These are phyloP conservation scores for Andrena praecox DNA, from an alignment of 2,888 invertebrate species.

Conservation along the genomic window DNA sequence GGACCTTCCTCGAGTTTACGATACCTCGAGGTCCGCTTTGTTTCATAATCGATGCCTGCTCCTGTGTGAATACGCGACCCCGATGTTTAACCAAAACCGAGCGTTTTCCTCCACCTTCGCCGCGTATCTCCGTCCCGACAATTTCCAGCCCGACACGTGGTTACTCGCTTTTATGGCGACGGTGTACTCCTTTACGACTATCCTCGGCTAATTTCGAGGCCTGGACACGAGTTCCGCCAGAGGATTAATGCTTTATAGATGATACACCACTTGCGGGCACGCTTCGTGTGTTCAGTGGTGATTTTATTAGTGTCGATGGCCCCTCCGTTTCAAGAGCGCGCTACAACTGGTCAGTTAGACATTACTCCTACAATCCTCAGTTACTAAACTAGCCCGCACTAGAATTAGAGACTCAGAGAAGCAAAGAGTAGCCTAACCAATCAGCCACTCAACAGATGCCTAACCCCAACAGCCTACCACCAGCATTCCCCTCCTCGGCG, in stretches of 20 bases:
- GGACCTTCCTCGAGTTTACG: constrained; percentile 75
- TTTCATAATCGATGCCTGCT: constrained; percentile 74
- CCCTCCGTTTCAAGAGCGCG: too few species aligned
- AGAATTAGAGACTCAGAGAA: too few species aligned
- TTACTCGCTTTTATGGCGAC: constrained; percentile 64
- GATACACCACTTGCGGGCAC: constrained; percentile 1
- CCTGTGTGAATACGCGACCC: constrained; percentile 22
- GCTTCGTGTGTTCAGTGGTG: background rate
- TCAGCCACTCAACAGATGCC: too few species aligned
- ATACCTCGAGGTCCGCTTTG: constrained; percentile 58
- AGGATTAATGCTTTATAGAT: constrained; percentile 38
- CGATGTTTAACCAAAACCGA: constrained; percentile 12
- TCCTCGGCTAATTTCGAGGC: constrained; percentile 56
- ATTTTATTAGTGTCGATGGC: too few species aligned
- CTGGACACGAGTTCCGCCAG: constrained; percentile 9
- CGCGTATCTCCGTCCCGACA: constrained; percentile 25
- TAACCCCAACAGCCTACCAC: too few species aligned
- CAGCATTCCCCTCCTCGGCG: background rate
- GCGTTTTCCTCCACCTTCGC: constrained; percentile 22
- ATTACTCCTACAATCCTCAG: too few species aligned
- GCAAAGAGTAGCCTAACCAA: too few species aligned
- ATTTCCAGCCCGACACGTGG: constrained; percentile 56
- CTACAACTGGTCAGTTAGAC: too few species aligned
- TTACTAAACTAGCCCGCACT: too few species aligned
- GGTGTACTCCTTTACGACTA: constrained; percentile 70